A percentile compares a stretch with the other conserved stretches of the same genome.
Conservation (phyloP, 2,797 vertebrate species). For the Alauda arvensis region DNA sequence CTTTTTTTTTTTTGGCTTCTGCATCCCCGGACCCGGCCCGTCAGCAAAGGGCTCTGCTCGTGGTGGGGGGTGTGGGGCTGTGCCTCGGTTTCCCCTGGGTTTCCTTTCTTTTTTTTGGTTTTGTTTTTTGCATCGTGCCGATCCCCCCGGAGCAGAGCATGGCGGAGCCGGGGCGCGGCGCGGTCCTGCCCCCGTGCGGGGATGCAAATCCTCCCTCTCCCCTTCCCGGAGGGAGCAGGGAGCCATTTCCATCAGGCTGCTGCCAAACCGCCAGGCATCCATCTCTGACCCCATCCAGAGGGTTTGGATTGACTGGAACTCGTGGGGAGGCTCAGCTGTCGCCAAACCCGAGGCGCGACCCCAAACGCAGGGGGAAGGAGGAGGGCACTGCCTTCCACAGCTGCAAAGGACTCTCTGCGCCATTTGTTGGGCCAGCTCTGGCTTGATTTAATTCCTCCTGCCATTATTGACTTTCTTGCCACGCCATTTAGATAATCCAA, state of each 20-base stretch:
- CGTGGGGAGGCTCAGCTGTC: background rate
- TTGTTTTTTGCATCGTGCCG: background rate
- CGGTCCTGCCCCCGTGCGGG: background rate
- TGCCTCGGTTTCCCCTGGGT: background rate
- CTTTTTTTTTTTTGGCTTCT: background rate
- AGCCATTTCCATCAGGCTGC: background rate
- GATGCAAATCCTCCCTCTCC: background rate
- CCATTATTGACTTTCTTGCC: conserved; percentile 28
- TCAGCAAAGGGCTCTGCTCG: background rate
- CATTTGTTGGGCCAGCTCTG: background rate
- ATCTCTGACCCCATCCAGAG: background rate
- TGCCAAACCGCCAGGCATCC: background rate
- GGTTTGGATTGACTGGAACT: background rate
- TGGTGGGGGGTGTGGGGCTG: background rate
- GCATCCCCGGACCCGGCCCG: background rate
- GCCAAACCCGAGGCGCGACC: background rate
- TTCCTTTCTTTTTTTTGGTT: background rate
- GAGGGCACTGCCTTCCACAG: background rate
- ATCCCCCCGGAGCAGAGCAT: conserved; percentile 1
- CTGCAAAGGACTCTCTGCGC: background rate
- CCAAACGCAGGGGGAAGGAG: background rate
- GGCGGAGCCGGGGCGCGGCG: background rate
- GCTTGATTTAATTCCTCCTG: background rate
- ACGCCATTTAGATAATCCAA: conserved; percentile 19
- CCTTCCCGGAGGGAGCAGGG: background rate